These are phyloP conservation scores for Stigmatopora argus DNA, from an alignment of 2,113 vertebrate species.

Conservation along the genomic window DNA sequence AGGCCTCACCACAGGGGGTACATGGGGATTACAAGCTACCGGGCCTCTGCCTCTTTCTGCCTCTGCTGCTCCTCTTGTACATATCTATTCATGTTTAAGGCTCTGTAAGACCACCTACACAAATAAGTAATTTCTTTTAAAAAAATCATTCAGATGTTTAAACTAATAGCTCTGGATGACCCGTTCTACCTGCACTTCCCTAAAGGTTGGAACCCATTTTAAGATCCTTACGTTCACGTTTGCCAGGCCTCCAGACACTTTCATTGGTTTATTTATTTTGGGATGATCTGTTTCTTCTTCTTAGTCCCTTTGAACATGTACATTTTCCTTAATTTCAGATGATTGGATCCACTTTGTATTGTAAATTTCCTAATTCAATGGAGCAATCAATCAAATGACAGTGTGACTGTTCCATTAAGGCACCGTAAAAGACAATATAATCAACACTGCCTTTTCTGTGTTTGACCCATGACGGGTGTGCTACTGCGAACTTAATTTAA, in stretches of 20 bases:
- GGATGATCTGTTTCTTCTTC: not conserved
- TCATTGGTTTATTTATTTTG: not conserved
- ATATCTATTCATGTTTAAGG: slow-evolving; percentile 53
- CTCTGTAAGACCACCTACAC: slow-evolving; percentile 10
- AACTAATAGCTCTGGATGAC: not conserved
- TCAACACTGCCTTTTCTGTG: not conserved
- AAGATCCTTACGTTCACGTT: not conserved
- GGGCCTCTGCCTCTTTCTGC: slow-evolving; percentile 99
- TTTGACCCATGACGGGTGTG: not conserved
- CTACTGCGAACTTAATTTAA: not conserved
- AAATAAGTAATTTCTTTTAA: not conserved
- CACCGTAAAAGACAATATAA: not conserved
- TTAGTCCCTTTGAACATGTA: no score
- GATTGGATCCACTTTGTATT: no score
- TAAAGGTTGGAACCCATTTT: not conserved
- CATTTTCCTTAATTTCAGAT: no score
- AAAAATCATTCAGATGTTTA: not conserved
- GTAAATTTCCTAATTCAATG: no score
- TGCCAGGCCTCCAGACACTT: not conserved
- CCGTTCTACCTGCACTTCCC: not conserved
- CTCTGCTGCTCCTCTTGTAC: slow-evolving; percentile 70
- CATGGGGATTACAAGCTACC: slow-evolving; percentile 97
- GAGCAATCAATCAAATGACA: not conserved
- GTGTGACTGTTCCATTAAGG: not conserved
- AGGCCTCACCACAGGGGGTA: slow-evolving; percentile 83